A percentile compares a stretch with the other conserved stretches of the same genome.
These are phyloP conservation scores for Syritta pipiens DNA, from an alignment of 2,888 invertebrate species.

Conservation along the genomic window DNA sequence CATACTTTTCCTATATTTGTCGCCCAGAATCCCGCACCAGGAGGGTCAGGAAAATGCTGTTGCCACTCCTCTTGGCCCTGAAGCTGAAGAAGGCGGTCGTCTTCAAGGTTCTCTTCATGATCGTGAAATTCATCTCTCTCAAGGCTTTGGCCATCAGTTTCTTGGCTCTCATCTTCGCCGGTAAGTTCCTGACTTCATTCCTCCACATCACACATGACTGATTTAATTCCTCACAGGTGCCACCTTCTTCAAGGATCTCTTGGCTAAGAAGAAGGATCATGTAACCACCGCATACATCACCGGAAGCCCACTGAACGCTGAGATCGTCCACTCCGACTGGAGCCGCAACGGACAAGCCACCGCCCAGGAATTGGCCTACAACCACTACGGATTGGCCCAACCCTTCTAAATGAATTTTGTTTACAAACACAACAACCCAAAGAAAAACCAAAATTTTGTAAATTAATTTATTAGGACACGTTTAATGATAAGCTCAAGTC, in stretches of 20 bases:
- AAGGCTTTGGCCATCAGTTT: constrained; percentile 84
- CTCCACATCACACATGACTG: neutral
- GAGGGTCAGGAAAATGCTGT: constrained; percentile 82
- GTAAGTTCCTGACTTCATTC: constrained; percentile 73
- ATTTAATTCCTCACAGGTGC: constrained; percentile 72
- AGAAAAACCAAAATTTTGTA: constrained; percentile 52
- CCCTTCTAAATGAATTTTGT: constrained; percentile 74
- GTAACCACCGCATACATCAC: constrained; percentile 79
- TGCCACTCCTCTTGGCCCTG: constrained; percentile 83
- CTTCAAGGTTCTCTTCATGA: constrained; percentile 82
- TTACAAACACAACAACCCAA: constrained; percentile 22
- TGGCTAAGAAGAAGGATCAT: constrained; percentile 79
- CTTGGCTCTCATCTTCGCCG: constrained; percentile 83
- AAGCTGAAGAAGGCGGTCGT: constrained; percentile 83
- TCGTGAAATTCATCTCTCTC: constrained; percentile 83
- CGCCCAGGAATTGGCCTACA: constrained; percentile 78
- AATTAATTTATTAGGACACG: constrained; percentile 45
- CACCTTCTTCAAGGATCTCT: constrained; percentile 79
- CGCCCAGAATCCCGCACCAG: constrained; percentile 81
- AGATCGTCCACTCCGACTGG: constrained; percentile 79
- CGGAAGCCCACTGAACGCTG: constrained; percentile 78
- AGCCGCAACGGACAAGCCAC: constrained; percentile 79
- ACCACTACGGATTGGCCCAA: constrained; percentile 78
- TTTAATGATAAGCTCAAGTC: no score
- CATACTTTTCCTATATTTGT: neutral